Evolutionary conservation across 2,888 invertebrate species (phyloP).

Genomic region (Cantharis rufa): DNA sequence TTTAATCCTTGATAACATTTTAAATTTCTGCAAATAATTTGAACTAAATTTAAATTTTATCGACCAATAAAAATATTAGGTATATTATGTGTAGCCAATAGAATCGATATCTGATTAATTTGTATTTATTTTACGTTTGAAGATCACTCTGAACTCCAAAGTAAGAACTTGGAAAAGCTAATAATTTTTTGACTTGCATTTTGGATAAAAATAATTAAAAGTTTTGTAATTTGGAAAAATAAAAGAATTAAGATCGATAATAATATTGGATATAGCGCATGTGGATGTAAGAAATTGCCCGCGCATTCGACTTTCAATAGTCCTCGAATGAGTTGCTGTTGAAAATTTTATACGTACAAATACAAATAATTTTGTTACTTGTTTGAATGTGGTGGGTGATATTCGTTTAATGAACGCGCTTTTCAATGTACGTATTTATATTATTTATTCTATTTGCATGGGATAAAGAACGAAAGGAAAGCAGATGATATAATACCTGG

Average conservation of each 20-base stretch:
- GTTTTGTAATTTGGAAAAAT: not conserved
- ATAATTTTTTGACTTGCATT: not conserved
- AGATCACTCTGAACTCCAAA: not conserved
- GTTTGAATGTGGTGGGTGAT: conserved; percentile 4
- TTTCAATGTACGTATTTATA: conserved; percentile 9
- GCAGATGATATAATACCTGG: not conserved
- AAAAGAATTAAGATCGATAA: conserved; percentile 18
- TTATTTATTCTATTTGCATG: not conserved
- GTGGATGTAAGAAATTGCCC: conserved; percentile 19
- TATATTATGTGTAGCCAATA: not conserved
- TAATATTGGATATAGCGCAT: conserved; percentile 24
- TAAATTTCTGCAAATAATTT: too few species aligned
- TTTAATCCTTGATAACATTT: too few species aligned
- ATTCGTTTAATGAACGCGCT: not conserved
- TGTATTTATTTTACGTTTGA: not conserved
- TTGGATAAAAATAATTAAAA: not conserved
- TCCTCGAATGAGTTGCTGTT: conserved; percentile 24
- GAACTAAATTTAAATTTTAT: too few species aligned
- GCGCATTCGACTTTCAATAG: conserved; percentile 33
- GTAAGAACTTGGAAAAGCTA: not conserved
- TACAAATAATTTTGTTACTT: conserved; percentile 9
- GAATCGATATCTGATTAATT: too few species aligned
- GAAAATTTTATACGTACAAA: not conserved
- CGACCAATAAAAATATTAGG: not conserved
- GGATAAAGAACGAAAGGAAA: not conserved